Evolutionary conservation across 1,140 invertebrate genomes (phyloP).

Genomic region (Megalonaias nervosa): DNA sequence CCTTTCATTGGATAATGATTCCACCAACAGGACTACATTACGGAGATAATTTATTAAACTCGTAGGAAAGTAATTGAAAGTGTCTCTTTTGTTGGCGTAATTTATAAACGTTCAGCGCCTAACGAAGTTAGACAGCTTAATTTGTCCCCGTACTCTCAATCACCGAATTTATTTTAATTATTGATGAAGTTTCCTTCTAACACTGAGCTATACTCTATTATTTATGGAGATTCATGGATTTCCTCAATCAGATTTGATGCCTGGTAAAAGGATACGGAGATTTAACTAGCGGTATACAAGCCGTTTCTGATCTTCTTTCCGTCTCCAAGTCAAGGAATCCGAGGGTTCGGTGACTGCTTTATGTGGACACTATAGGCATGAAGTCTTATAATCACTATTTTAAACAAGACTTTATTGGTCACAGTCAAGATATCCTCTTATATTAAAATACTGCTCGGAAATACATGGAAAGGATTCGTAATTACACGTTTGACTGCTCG

Average conservation of each 20-base stretch:
- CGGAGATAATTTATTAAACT: constrained; percentile 59
- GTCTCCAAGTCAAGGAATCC: no score
- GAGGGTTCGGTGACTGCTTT: no score
- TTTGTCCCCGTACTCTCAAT: constrained; percentile 56
- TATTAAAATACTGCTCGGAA: no score
- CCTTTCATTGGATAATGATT: constrained; percentile 53
- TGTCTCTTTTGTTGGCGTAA: constrained; percentile 58
- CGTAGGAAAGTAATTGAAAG: constrained; percentile 62
- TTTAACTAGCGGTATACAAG: no score
- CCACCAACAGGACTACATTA: constrained; percentile 55
- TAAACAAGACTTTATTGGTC: no score
- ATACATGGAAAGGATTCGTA: no score
- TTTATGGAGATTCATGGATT: constrained; percentile 28
- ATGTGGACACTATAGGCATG: no score
- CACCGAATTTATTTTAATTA: constrained; percentile 57
- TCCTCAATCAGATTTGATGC: not conserved
- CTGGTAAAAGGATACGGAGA: no score
- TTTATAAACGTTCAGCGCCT: constrained; percentile 51
- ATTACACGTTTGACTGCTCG: no score
- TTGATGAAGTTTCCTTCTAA: constrained; percentile 39
- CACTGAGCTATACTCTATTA: constrained; percentile 20
- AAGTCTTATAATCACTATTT: no score
- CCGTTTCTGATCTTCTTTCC: no score
- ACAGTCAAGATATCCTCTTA: no score
- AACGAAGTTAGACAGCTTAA: constrained; percentile 54